Evolutionary conservation across 30 jellyfish, hydroid and myxozoan species (phyloP).

Genomic region (Hydractinia symbiolongicarpus): DNA sequence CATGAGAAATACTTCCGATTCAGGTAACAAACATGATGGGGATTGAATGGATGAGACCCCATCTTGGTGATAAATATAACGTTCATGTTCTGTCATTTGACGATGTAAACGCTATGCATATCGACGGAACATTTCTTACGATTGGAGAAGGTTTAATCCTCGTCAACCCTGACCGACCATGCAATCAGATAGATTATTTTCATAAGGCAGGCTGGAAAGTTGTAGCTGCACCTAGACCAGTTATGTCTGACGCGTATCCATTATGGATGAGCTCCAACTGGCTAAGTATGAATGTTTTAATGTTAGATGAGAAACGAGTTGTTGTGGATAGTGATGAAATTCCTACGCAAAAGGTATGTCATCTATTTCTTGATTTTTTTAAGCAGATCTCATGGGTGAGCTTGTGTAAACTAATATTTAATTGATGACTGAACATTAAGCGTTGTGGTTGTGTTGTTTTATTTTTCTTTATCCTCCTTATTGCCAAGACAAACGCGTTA

Average conservation of each 20-base stretch:
- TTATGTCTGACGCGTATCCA: constrained; percentile 56
- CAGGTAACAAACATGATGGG: no score
- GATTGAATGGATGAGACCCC: constrained; percentile 68
- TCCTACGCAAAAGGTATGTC: constrained; percentile 57
- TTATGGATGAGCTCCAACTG: constrained; percentile 74
- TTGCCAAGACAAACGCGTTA: no score
- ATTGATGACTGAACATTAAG: no score
- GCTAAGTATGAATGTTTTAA: constrained; percentile 73
- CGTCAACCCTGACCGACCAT: constrained; percentile 62
- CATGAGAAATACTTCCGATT: no score
- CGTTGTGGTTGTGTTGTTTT: no score
- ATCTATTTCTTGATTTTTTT: no score
- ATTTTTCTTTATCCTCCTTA: no score
- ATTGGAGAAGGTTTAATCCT: constrained; percentile 68
- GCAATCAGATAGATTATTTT: constrained; percentile 46
- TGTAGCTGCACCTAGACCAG: constrained; percentile 51
- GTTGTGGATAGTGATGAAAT: constrained; percentile 55
- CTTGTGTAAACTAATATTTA: no score
- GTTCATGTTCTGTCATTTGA: constrained; percentile 48
- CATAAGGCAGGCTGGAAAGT: constrained; percentile 70
- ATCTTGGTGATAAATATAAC: constrained; percentile 69
- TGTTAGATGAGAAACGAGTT: constrained; percentile 75
- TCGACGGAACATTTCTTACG: constrained; percentile 65
- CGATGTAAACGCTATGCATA: constrained; percentile 80
- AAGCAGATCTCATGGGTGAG: no score